Evolutionary conservation across 2,797 vertebrate species (phyloP), one percentile per base, ranked within the genome.

Genomic region (Erethizon dorsatum): DNA sequence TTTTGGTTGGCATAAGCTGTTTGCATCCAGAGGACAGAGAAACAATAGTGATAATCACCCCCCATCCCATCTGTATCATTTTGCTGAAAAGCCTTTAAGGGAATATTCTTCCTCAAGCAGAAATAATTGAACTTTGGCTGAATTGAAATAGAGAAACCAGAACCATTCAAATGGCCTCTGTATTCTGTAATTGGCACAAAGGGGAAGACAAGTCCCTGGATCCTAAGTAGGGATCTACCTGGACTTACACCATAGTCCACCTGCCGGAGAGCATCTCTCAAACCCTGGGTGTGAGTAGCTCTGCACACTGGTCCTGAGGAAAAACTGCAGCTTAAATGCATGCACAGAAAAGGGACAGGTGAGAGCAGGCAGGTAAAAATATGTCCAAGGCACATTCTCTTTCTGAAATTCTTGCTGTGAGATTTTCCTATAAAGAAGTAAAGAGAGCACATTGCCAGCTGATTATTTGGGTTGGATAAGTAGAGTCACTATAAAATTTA

Each of bases 21-120:
- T 85, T 94, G 59, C 18, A 59, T 92, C 73, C 52, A 59, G 33
- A 93, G 28, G 95, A 41, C 33, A 83, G 47, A 90, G 59, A 86
- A 96, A 84, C 31, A 31, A 59, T 4, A 86, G 17, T 61, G 45
- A 71, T 22, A 20, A 22, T 84, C 56, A 69, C 0, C 6, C 52
- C 65, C 26, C 10, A 24, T n/a, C 26, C 22, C 8, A 28, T 75
- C 12, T 88, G 37, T 65, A 6, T 79, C 9, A 14, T 85, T 78
- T 87, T 37, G 28, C 59, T 94, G n/a, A 88, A 95, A 77, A 54
- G 7, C 37, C 54, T 78, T 61, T 6, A 17, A 88, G n/a, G 2
- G 20, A 8, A 14, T 85, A 2, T 75, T 86, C 15, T 79, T 2
- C 1, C n/a, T 87, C n/a, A 14, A 67, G 61, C 13, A 87, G 65